Base-by-base conservation (phyloP, 2,888 invertebrate genomes). In the Volucella inanis region DNA sequence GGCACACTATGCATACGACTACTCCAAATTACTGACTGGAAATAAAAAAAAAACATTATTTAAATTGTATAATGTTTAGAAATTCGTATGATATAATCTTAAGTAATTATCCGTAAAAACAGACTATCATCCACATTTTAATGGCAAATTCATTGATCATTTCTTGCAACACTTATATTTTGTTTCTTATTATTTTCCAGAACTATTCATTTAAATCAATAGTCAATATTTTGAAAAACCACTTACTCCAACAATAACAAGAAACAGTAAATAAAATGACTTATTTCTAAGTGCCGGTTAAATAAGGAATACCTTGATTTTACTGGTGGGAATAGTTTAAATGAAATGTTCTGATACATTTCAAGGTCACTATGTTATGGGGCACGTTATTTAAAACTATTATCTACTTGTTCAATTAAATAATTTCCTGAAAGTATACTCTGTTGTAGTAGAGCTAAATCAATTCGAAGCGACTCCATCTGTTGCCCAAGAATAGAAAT, bases 371-470 rank as follows among this genome's bases (percentile, higher is more conserved):
- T 22, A 22, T 22, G 22, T 22, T 3, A 22, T 22, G 22, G n/a
- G 2, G 4, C 62, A 74, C 62, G 54, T 64, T 38, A 4, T n/a
- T 31, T 15, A 1, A 12, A 62, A 18, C 15, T 68, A 14, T 45
- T 54, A 64, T 41, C 41, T n/a, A 18, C 6, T 18, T 31, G 31
- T 31, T 31, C 31, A 31, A 31, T 57, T 43, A 3, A 47, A 6
- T 6, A 31, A 31, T n/a, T 72, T 39, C 74, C 75, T 57, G 8
- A 75, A 75, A 75, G 57, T 75, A 74, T 74, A n/a, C 41, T 9
- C 43, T 43, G 22, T 12, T 10, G 6, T 4, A 59, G 57, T 14
- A 41, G 8, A 18, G 43, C 31, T 47, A 14, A 12, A 15, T 12
- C 38, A 49, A 47, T n/a, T 14, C 3, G n/a, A 8, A 54, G 0